These are phyloP conservation scores for Oscheius sp. DNA, from an alignment of 1,140 invertebrate genomes.

Conservation along the genomic window DNA sequence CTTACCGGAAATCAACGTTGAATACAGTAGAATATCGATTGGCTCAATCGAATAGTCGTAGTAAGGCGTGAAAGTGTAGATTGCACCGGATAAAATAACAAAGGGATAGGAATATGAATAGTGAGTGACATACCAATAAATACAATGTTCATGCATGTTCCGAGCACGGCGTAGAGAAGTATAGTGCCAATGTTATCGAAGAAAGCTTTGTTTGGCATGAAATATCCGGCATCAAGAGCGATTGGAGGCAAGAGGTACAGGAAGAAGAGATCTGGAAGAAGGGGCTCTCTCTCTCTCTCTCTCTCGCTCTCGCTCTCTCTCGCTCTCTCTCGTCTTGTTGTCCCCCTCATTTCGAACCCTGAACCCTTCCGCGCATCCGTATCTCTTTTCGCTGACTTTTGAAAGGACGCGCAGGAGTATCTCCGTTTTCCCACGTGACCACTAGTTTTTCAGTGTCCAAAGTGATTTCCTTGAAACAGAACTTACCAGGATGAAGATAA, in stretches of 20 bases:
- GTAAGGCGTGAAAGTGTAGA: slow-evolving; percentile 34
- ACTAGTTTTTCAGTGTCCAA: background rate
- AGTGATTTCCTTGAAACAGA: background rate
- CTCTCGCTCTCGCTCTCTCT: background rate
- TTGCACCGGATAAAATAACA: slow-evolving; percentile 21
- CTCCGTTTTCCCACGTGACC: no score
- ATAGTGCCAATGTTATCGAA: slow-evolving; percentile 94
- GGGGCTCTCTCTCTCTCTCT: background rate
- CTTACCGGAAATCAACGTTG: slow-evolving; percentile 79
- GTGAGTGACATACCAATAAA: slow-evolving; percentile 22
- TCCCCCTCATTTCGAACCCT: no score
- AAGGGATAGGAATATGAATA: background rate
- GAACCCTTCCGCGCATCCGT: no score
- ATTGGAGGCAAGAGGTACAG: slow-evolving; percentile 65
- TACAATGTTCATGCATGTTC: slow-evolving; percentile 60
- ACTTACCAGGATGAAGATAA: slow-evolving; percentile 52
- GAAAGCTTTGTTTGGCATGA: slow-evolving; percentile 90
- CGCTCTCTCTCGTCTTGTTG: no score
- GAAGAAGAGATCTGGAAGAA: slow-evolving; percentile 42
- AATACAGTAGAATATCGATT: slow-evolving; percentile 75
- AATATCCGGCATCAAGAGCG: slow-evolving; percentile 92
- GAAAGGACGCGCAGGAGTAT: no score
- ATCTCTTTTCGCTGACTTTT: no score
- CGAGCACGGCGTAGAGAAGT: slow-evolving; percentile 84
- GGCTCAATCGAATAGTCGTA: slow-evolving; percentile 33